Evolutionary conservation across 2,888 invertebrate species (phyloP), one percentile per base, ranked within the genome.

Genomic region (Amblyjoppa proteus): DNA sequence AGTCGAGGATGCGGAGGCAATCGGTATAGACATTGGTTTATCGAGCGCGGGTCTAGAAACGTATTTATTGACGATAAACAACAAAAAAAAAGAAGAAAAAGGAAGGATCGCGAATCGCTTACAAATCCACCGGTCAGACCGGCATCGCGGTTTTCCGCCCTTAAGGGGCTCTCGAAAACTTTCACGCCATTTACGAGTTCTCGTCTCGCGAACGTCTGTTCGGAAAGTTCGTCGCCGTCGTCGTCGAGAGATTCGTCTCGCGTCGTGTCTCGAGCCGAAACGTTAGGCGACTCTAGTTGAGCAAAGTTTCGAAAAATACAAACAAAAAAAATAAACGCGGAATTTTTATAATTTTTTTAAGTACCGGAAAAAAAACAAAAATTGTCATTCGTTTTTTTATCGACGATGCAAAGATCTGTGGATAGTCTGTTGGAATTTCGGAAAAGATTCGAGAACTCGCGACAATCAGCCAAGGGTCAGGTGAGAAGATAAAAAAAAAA

Each of bases 171-270:
- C 75, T 45, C 13, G 45, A 79, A 73, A 84, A 87, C 88, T 88
- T 88, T 88, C 88, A 87, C 87, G 84, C 88, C 88, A 87, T 88
- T 88, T 88, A 85, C 68, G 81, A 71, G 81, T 73, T 71, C 31
- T 41, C 66, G 66, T 68, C 66, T 68, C 66, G n/a, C 41, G 34
- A 53, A 68, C 61, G 53, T 77, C 66, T 68, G 66, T 41, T 41
- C 31, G 20, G 58, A 61, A 61, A 49, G 25, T 41, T 76, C 38
- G 20, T 53, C 58, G 61, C 28, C n/a, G 51, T 45, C 53, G 45
- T 51, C 61, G 61, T 20, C 28, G 61, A 28, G 61, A 61, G 28
- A 61, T 61, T 61, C 61, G 31, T 31, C 31, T 61, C 34, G 28
- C 61, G 61, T 61, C 58, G 31, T 31, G 61, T 61, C 34, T 31